Base-by-base conservation (phyloP, 1,140 invertebrate species). In the Drosophila varians region DNA sequence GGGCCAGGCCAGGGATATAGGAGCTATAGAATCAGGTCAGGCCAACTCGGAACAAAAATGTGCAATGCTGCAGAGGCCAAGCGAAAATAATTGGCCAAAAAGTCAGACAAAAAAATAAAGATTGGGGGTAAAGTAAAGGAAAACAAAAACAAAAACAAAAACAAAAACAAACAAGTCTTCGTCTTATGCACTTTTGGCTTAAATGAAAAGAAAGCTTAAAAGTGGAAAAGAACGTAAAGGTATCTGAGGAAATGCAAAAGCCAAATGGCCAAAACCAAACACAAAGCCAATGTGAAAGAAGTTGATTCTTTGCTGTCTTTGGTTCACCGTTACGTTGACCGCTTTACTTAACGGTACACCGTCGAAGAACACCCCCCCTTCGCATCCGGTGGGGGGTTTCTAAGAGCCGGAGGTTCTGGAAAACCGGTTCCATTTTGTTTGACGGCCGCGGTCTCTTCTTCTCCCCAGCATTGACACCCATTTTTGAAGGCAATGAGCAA, bases 291-390 rank as follows among this genome's bases (percentile, higher is more conserved):
- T 48, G 36, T 38, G 14, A 60, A 64, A 60, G 40, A 40, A 38
- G 34, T 48, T 51, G 36, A 56, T 49, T 76, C 40, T 55, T 73
- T 26, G 21, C 73, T 57, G 55, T 62, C 49, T 73, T 73, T 72
- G 23, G 49, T 53, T 64, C 31, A 83, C 80, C 77, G 80, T 87
- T 86, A 86, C 87, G 82, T 82, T 86, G 80, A 86, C 80, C 80
- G 80, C 80, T 57, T 70, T 77, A 55, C 55, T 74, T 86, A 86
- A 86, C 80, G 80, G 80, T 87, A 87, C 55, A 38, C 36, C 36
- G 47, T 60, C 47, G 38, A 16, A 38, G 62, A 57, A 70, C 56
- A 38, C 16, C 40, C 14, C 48, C 12, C 42, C 4, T n/a, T n/a
- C 1, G 9, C 8, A 2, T 0, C 6, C 8, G 18, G n/a, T 16